These are phyloP conservation scores for Rhinichthys osculus DNA, from an alignment of 2,797 vertebrate genomes.

Conservation along the genomic window DNA sequence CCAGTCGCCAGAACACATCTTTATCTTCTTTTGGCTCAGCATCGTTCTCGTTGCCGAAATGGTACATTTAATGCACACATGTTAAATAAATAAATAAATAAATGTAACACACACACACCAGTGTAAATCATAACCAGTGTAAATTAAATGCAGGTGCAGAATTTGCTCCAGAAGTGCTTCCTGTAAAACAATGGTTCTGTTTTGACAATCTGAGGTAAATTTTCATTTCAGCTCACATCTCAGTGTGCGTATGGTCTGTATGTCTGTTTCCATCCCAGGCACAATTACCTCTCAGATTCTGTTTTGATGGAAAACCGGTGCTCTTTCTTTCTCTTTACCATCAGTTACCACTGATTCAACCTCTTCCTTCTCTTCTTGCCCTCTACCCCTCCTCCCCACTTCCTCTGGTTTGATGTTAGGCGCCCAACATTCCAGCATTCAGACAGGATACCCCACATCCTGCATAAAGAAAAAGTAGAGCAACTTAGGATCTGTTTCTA, in stretches of 20 bases:
- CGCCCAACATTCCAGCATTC: conserved; percentile 62
- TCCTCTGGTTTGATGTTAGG: conserved; percentile 76
- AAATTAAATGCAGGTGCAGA: conserved; percentile 39
- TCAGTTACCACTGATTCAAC: conserved; percentile 51
- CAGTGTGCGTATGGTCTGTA: background rate
- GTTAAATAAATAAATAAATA: no score
- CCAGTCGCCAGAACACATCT: no score
- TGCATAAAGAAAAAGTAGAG: conserved; percentile 58
- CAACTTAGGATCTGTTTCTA: background rate
- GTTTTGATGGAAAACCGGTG: conserved; percentile 48
- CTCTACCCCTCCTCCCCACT: conserved; percentile 72
- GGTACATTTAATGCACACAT: no score
- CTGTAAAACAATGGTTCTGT: conserved; percentile 15
- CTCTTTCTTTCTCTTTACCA: conserved; percentile 42
- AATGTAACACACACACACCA: no score
- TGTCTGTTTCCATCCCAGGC: conserved; percentile 21
- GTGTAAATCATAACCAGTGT: background rate
- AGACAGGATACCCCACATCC: conserved; percentile 80
- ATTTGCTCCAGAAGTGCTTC: conserved; percentile 19
- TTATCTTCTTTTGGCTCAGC: no score
- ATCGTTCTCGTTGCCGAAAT: no score
- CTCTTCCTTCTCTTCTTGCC: conserved; percentile 60
- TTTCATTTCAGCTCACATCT: conserved; percentile 34
- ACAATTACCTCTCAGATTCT: conserved; percentile 63
- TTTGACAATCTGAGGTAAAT: conserved; percentile 15